Base-by-base conservation (phyloP, 1,140 invertebrate genomes). In the Heterodera schachtii region DNA sequence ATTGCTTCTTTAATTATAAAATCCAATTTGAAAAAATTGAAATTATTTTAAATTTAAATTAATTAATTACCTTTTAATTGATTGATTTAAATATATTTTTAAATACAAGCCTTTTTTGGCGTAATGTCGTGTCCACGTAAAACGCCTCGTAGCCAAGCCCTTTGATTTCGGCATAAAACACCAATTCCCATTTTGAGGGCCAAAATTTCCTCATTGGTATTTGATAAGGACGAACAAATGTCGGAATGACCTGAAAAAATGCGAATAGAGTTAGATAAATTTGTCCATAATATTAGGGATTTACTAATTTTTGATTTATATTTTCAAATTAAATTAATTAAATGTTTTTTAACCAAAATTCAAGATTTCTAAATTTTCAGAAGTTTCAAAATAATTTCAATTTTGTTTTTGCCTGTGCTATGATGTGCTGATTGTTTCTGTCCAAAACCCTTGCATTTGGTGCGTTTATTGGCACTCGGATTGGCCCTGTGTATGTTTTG, bases 401-500 rank as follows among this genome's bases (percentile, higher is more conserved):
- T 71, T 31, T 46, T 71, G 41, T 71, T 44, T 46, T 19, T 46
- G 44, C 69, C 69, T 71, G 69, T 13, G 69, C 31, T 71, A 46
- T 41, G 11, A 70, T 78, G 52, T 64, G 57, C 70, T 78, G 52
- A 7, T 64, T 64, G 70, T 64, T 78, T 69, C 70, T 69, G 66
- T 66, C 66, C 70, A 78, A 43, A 41, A 78, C 9, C 46, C 66
- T 7, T 13, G 70, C 70, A 69, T 71, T 19, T 46, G 44, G 31
- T 7, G 9, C 60, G 31, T 80, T 75, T 60, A 80, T 44, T 79
- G 79, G 79, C 52, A 80, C 60, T 7, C 79, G 75, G 43, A 80
- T 80, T 67, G 49, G 46, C 9, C 75, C 75, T 43, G 76, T 52
- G 41, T 67, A 75, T 41, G 41, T 41, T 16, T 44, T 13, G 19